These are phyloP conservation scores for Pseudochromis fuscus DNA, from an alignment of 2,797 vertebrate genomes.

Conservation along the genomic window DNA sequence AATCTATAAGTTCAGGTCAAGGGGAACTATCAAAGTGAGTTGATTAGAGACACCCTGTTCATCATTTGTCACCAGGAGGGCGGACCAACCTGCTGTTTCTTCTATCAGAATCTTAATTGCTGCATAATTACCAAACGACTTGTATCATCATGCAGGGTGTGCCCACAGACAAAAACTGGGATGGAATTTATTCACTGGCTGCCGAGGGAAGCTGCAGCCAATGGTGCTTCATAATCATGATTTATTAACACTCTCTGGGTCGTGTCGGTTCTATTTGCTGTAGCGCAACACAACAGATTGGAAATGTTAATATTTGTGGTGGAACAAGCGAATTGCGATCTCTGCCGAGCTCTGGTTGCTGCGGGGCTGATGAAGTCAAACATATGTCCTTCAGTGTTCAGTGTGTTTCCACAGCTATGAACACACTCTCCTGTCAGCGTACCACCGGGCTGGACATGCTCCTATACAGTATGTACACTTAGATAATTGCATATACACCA, in stretches of 20 bases:
- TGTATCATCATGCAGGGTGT: slow-evolving; percentile 73
- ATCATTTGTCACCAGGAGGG: slow-evolving; percentile 69
- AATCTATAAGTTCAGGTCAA: slow-evolving; percentile 75
- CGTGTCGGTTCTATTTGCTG: slow-evolving; percentile 79
- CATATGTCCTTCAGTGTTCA: slow-evolving; percentile 69
- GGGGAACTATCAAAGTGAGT: slow-evolving; percentile 71
- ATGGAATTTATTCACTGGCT: slow-evolving; percentile 71
- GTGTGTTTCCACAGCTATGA: slow-evolving; percentile 22
- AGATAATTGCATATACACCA: slow-evolving; percentile 69
- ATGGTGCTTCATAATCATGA: slow-evolving; percentile 84
- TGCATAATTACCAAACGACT: slow-evolving; percentile 78
- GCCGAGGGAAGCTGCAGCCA: slow-evolving; percentile 71
- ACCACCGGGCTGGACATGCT: neutral
- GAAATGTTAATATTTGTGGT: slow-evolving; percentile 83
- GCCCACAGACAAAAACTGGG: slow-evolving; percentile 68
- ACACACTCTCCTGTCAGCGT: slow-evolving; percentile 17
- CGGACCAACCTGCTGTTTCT: slow-evolving; percentile 74
- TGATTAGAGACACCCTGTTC: slow-evolving; percentile 61
- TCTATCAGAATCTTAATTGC: slow-evolving; percentile 79
- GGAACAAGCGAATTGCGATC: slow-evolving; percentile 66
- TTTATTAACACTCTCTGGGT: slow-evolving; percentile 83
- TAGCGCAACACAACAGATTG: slow-evolving; percentile 82
- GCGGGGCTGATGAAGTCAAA: slow-evolving; percentile 72
- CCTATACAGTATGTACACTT: neutral
- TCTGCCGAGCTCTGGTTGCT: slow-evolving; percentile 37